These are phyloP conservation scores for Rhegmatorhina hoffmannsi DNA, from an alignment of 2,113 vertebrate genomes.

Conservation along the genomic window DNA sequence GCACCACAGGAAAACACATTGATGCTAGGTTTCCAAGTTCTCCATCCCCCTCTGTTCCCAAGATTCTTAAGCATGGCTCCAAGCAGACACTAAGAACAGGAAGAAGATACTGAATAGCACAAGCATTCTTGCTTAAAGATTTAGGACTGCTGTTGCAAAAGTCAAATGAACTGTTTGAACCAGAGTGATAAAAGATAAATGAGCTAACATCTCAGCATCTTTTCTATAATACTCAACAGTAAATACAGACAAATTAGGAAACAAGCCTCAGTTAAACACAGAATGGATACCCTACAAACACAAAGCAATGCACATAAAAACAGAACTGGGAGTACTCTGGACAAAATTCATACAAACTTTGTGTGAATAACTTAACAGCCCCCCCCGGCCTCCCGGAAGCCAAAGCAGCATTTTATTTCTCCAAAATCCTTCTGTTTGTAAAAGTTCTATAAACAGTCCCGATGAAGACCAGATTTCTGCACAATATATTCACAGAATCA, in stretches of 20 bases:
- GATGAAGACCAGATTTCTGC: neutral
- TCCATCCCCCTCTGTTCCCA: fast-evolving
- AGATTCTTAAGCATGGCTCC: neutral
- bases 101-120: neutral
- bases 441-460: neutral
- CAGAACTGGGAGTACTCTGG: neutral
- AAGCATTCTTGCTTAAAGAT: neutral
- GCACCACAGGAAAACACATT: neutral
- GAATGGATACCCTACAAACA: neutral
- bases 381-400: neutral
- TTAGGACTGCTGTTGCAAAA: neutral
- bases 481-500: neutral
- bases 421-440: neutral
- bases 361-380: neutral
- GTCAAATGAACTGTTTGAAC: neutral
- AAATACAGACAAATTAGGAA: neutral
- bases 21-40: neutral
- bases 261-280: neutral
- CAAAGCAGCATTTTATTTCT: neutral
- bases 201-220: neutral
- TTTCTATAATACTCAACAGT: neutral
- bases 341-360: neutral
- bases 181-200: fast-evolving
- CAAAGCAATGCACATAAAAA: neutral
- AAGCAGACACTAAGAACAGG: neutral